Evolutionary conservation across 2,797 vertebrate genomes (phyloP).

Genomic region (Rhyacichthys aspro): DNA sequence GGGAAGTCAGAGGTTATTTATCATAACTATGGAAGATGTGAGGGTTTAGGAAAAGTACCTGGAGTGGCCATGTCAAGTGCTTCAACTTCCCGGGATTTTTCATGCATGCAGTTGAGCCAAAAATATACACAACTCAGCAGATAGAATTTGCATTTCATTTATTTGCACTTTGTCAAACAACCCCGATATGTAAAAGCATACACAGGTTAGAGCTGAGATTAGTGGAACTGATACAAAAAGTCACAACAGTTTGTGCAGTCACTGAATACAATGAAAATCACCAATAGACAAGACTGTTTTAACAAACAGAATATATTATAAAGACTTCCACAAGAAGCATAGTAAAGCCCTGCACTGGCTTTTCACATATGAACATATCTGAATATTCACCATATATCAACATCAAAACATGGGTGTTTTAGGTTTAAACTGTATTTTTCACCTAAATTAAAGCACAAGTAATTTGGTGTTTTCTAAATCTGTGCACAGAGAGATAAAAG

Average conservation of each 20-base stretch:
- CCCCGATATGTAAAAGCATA: slow-evolving; percentile 46
- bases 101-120: too few species aligned
- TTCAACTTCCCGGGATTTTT: slow-evolving; percentile 22
- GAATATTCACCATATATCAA: slow-evolving; percentile 11
- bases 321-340: slow-evolving; percentile 83
- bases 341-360: slow-evolving; percentile 24
- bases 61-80: slow-evolving; percentile 32
- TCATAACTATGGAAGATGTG: slow-evolving; percentile 49
- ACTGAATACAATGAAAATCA: slow-evolving; percentile 30
- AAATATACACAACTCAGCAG: slow-evolving; percentile 39
- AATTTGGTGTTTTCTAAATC: slow-evolving; percentile 23
- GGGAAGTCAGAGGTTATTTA: slow-evolving; percentile 51
- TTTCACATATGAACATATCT: slow-evolving; percentile 12
- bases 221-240: slow-evolving; percentile 23
- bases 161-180: slow-evolving; percentile 53
- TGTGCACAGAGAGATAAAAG: slow-evolving; percentile 44
- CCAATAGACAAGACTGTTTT: slow-evolving; percentile 58
- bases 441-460: slow-evolving; percentile 43
- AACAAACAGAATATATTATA: slow-evolving; percentile 70
- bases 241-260: slow-evolving; percentile 15
- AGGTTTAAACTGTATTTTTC: too few species aligned
- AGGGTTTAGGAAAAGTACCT: slow-evolving; percentile 52
- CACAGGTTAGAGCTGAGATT: slow-evolving; percentile 23
- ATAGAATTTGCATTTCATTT: slow-evolving; percentile 58
- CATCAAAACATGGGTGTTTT: slow-evolving; percentile 29